These are phyloP conservation scores for Eupithecia insigniata DNA, from an alignment of 2,888 invertebrate genomes.

Conservation along the genomic window DNA sequence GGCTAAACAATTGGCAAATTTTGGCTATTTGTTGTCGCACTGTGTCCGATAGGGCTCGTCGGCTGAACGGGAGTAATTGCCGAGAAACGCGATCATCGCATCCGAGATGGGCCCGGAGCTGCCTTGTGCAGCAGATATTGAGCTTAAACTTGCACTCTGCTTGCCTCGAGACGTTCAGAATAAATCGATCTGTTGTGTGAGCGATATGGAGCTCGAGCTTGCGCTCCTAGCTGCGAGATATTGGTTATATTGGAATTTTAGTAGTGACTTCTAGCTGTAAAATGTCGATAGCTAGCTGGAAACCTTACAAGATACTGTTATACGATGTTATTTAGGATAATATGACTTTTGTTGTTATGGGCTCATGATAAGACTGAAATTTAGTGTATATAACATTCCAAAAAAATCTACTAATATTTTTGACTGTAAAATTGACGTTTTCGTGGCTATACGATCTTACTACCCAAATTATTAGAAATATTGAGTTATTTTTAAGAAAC, in stretches of 20 bases:
- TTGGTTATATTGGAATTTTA: neutral
- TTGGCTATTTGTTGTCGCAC: neutral
- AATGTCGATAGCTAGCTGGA: neutral
- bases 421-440: neutral
- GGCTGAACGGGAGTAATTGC: slow-evolving; percentile 56
- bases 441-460: neutral
- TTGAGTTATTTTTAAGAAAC: neutral
- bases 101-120: slow-evolving; percentile 28
- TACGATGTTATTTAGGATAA: neutral
- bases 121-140: slow-evolving; percentile 33
- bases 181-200: slow-evolving; percentile 27
- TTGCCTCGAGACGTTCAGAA: slow-evolving; percentile 20
- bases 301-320: neutral
- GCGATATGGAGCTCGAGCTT: slow-evolving; percentile 19
- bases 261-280: neutral
- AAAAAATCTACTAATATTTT: neutral
- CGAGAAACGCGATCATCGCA: slow-evolving; percentile 56
- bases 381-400: neutral
- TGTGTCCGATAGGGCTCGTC: slow-evolving; percentile 23
- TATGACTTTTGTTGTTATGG: neutral
- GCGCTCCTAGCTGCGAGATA: neutral
- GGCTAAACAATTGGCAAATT: neutral
- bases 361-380: neutral
- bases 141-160: slow-evolving; percentile 35
- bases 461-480: neutral